Percentiles rank a stretch among this genome's conserved stretches.
Evolutionary conservation across 1,140 invertebrate genomes (phyloP).

Genomic region (Drosophila truncata): DNA sequence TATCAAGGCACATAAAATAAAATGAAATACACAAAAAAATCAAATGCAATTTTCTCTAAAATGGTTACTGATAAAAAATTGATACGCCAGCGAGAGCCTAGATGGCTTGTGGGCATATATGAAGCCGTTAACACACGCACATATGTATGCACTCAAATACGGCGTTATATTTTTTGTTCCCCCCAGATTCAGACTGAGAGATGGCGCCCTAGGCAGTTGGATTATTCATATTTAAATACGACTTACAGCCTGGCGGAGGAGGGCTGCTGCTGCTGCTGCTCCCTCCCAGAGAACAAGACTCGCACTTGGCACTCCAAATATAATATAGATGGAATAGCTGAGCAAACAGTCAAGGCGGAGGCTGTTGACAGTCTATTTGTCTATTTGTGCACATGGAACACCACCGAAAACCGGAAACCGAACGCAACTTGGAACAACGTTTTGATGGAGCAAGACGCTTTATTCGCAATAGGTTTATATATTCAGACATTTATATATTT

Average conservation of each 20-base stretch:
- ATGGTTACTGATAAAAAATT: constrained; percentile 82
- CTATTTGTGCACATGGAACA: constrained; percentile 21
- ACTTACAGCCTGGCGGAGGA: constrained; percentile 27
- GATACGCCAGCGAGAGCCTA: constrained; percentile 48
- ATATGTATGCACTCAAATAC: constrained; percentile 35
- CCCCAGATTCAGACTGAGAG: constrained; percentile 5
- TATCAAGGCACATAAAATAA: constrained; percentile 17
- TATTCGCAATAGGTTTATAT: constrained; percentile 69
- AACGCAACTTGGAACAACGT: constrained; percentile 31
- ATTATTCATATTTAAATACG: constrained; percentile 79
- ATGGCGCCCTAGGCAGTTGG: constrained; percentile 44
- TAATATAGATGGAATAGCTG: constrained; percentile 52
- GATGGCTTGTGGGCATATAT: constrained; percentile 16
- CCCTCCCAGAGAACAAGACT: constrained; percentile 3
- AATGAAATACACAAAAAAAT: constrained; percentile 53
- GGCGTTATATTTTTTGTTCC: constrained; percentile 1
- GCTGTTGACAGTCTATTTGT: constrained; percentile 24
- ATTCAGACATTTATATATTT: constrained; percentile 62
- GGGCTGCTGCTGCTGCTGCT: constrained; percentile 9
- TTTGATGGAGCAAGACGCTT: constrained; percentile 67
- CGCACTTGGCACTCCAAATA: constrained; percentile 25
- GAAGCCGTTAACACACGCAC: constrained; percentile 10
- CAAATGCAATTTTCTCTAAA: constrained; percentile 80
- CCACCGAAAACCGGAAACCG: constrained; percentile 17
- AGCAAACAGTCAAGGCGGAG: constrained; percentile 27